Base-by-base conservation (phyloP, 2,113 vertebrate species). In the Psettodes erumei region DNA sequence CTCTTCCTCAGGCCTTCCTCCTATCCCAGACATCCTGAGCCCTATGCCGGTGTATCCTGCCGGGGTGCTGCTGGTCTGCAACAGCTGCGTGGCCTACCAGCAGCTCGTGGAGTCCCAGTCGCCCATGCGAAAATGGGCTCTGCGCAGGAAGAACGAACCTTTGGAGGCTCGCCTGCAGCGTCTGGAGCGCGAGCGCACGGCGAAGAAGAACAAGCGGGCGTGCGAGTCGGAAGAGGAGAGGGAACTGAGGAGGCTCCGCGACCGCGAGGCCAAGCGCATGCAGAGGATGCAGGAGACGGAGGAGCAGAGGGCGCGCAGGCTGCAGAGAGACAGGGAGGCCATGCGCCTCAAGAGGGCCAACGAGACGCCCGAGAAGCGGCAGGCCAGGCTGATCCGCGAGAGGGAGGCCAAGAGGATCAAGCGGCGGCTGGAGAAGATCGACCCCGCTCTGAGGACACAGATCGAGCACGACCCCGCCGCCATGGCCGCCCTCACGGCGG, bases 401-500 rank as follows among this genome's bases (percentile, higher is more conserved):
- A 92, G 98, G 0, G 97, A 99, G 86, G 97, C 98, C 30, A 99
- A 99, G 93, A 85, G 97, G 87, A 95, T 99, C 60, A 99, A 99
- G 82, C 91, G 97, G 7, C 93, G 97, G 47, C 89, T 99, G 81
- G 97, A 99, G 90, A 99, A 99, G 93, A 98, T 99, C 88, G 97
- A 99, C 93, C 97, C 98, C 40, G 96, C 96, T 82, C 91, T 99
- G 70, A 94, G 97, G 81, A 96, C 96, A 6, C 98, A 99, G 91
- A 99, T 99, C 55, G 97, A 97, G 85, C 96, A 99, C 66, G 97
- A 99, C 74, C 96, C 97, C 3, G 96, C 97, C 2, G 97, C 98
- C 38, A 96, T 99, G 96, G 98, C 97, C 0, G 97, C 98, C 6
- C 91, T 99, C 83, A 98, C 96, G 10, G 96, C 98, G 0, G 97